These are phyloP conservation scores for Prionailurus viverrinus DNA, from an alignment of 2,113 vertebrate species.

Conservation along the genomic window DNA sequence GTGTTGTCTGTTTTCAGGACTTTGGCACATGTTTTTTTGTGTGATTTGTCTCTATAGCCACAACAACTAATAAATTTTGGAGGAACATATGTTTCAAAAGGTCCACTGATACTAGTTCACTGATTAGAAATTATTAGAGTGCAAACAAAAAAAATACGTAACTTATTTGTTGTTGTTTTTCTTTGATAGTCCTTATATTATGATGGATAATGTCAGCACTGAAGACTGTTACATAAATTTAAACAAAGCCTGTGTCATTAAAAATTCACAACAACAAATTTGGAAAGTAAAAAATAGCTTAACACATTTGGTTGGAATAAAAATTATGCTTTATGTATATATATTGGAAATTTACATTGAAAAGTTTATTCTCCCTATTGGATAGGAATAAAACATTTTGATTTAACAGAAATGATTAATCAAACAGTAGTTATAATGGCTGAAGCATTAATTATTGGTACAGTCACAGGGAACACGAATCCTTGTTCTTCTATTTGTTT, in stretches of 20 bases:
- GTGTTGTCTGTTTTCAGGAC: background rate
- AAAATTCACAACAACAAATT: slow-evolving; percentile 45
- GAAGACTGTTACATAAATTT: slow-evolving; percentile 40
- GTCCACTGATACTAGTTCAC: background rate
- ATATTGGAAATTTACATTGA: background rate
- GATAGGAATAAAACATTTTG: background rate
- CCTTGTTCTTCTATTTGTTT: background rate
- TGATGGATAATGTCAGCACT: background rate
- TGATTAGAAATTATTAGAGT: slow-evolving; percentile 21
- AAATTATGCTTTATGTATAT: slow-evolving; percentile 10
- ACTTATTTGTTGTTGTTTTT: background rate
- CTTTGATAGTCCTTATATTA: background rate
- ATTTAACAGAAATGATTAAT: background rate
- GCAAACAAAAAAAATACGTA: background rate
- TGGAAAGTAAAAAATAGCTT: slow-evolving; percentile 49
- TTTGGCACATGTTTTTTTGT: background rate
- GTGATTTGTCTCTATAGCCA: background rate
- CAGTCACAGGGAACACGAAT: background rate
- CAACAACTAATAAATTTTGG: background rate
- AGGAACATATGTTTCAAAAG: background rate
- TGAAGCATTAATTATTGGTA: background rate
- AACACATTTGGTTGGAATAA: slow-evolving; percentile 21
- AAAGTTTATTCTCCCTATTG: slow-evolving; percentile 8
- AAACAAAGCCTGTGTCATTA: slow-evolving; percentile 22
- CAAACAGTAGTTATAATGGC: background rate